Evolutionary conservation across 2,113 vertebrate species (phyloP).

Genomic region (Piprites chloris): DNA sequence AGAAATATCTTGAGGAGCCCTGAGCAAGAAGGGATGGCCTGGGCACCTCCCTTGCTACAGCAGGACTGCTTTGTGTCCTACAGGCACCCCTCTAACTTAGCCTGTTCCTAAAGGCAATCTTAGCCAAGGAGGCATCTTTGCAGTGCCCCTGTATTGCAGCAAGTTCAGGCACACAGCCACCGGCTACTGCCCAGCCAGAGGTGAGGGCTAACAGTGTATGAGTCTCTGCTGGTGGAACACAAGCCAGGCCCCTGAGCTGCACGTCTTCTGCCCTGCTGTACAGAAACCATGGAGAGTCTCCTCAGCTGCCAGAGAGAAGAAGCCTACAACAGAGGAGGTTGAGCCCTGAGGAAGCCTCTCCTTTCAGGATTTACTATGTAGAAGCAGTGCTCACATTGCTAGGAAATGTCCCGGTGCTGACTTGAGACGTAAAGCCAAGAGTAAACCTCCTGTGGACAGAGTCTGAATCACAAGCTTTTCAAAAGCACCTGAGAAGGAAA

Average conservation of each 20-base stretch:
- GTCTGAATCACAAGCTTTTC: not conserved
- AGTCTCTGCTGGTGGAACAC: not conserved
- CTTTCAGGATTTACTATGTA: not conserved
- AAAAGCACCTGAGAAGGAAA: not conserved
- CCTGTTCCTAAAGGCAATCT: not conserved
- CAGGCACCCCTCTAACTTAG: not conserved
- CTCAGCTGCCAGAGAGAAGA: not conserved
- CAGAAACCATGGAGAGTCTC: not conserved
- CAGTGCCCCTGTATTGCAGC: fast-evolving
- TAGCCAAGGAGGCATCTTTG: not conserved
- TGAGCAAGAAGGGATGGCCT: not conserved
- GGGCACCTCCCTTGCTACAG: not conserved
- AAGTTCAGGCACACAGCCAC: fast-evolving
- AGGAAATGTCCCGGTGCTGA: not conserved
- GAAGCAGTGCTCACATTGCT: not conserved
- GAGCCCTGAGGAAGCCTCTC: not conserved
- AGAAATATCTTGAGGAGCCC: not conserved
- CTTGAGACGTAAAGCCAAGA: not conserved
- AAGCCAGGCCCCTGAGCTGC: not conserved
- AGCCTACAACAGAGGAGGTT: not conserved
- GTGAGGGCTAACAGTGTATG: too few relatives aligned
- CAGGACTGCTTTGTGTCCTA: not conserved
- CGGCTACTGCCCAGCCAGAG: not conserved
- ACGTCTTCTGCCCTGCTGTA: not conserved
- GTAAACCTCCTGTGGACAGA: not conserved